These are phyloP conservation scores for Mactromeris polynyma DNA, from an alignment of 2,888 invertebrate genomes.

Conservation along the genomic window DNA sequence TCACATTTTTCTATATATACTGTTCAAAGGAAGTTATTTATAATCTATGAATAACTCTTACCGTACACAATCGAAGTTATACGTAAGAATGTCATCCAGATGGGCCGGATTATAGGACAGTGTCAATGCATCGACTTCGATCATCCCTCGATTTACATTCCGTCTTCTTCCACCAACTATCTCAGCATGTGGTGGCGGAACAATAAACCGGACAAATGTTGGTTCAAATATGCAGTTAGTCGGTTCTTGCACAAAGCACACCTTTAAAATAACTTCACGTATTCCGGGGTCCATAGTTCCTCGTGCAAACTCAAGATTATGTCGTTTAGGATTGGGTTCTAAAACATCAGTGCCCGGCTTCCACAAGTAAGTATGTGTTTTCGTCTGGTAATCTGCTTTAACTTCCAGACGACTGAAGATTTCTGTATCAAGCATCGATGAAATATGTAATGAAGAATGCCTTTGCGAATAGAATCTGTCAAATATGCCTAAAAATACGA, in stretches of 20 bases:
- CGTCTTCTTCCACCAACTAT: constrained; percentile 68
- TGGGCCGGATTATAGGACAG: constrained; percentile 68
- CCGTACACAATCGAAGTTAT: neutral
- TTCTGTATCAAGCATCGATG: constrained; percentile 67
- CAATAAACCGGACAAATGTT: constrained; percentile 60
- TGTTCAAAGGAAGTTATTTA: too few species aligned
- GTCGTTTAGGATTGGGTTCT: constrained; percentile 30
- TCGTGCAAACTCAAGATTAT: constrained; percentile 60
- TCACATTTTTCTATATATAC: too few species aligned
- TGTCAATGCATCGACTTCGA: constrained; percentile 58
- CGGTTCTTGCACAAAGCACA: constrained; percentile 65
- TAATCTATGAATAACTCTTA: neutral
- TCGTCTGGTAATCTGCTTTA: constrained; percentile 40
- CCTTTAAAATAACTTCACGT: constrained; percentile 56
- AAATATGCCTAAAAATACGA: constrained; percentile 69
- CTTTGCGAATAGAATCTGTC: constrained; percentile 69
- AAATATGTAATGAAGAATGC: constrained; percentile 61
- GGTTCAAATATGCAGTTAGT: constrained; percentile 68
- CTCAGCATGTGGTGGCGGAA: constrained; percentile 67
- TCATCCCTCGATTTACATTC: constrained; percentile 15
- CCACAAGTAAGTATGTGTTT: constrained; percentile 66
- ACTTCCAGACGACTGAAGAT: constrained; percentile 68
- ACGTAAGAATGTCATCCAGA: neutral
- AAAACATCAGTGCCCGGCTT: constrained; percentile 30
- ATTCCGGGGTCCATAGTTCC: constrained; percentile 48